Percentiles rank a stretch among this genome's conserved stretches.
Conservation (phyloP, 2,113 vertebrate genomes). For the Trochalopteron elliotii region DNA sequence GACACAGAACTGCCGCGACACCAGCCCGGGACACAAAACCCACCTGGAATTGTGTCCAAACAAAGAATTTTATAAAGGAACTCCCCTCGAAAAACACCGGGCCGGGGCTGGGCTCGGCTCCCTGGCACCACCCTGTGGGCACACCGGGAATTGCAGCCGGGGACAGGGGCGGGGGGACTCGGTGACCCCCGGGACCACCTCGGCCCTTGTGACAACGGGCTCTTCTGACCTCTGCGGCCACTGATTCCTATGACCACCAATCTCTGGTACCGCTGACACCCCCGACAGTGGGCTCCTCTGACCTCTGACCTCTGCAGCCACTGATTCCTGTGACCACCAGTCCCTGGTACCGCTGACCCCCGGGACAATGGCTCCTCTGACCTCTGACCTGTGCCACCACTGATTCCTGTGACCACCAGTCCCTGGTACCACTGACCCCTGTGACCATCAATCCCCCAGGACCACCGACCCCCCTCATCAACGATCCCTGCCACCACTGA, state of each 20-base stretch:
- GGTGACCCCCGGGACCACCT: fast-evolving
- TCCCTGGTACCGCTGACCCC: too few relatives aligned
- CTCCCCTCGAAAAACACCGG: fast-evolving
- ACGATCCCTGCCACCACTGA: neutral
- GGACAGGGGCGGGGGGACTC: neutral
- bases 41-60: fast-evolving
- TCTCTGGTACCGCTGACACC: fast-evolving
- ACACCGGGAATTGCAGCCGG: neutral
- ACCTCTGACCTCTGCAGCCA: too few relatives aligned
- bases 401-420: neutral
- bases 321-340: neutral
- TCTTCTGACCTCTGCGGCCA: too few relatives aligned
- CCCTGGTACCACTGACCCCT: too few relatives aligned
- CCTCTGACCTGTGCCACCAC: too few relatives aligned
- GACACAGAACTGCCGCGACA: neutral
- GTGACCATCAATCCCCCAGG: neutral
- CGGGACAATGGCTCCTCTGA: neutral
- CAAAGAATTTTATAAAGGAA: fast-evolving
- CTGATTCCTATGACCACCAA: neutral
- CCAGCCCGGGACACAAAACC: neutral
- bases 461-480: too few relatives aligned
- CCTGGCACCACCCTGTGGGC: neutral
- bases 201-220: fast-evolving
- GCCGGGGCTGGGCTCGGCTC: neutral
- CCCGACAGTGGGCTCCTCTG: too few relatives aligned